Evolutionary conservation across 2,113 vertebrate genomes (phyloP).

Genomic region (Pseudonaja textilis): DNA sequence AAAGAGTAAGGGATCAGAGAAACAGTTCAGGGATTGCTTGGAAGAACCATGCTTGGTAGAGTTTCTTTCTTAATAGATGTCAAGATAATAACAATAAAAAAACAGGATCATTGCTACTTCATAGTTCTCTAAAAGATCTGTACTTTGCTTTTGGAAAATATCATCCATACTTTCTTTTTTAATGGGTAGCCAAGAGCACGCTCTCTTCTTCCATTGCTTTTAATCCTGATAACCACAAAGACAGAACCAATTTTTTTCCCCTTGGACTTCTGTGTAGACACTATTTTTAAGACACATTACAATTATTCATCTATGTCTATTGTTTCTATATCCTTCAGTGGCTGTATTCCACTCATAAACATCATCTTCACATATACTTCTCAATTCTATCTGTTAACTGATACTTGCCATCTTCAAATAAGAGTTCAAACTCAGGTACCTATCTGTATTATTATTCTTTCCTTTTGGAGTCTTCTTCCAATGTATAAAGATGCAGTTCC

Average conservation of each 20-base stretch:
- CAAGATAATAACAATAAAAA: not conserved
- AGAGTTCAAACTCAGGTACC: not conserved
- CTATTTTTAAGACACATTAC: not conserved
- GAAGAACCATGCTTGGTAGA: not conserved
- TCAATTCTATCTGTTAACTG: not conserved
- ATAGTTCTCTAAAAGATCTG: not conserved
- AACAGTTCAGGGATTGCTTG: not conserved
- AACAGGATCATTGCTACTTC: not conserved
- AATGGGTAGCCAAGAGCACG: not conserved
- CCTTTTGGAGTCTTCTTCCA: not conserved
- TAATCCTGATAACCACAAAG: not conserved
- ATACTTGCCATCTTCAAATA: not conserved
- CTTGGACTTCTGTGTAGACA: not conserved
- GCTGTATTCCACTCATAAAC: not conserved
- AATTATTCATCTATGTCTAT: not conserved
- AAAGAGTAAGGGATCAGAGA: not conserved
- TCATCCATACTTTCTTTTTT: not conserved
- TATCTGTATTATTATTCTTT: not conserved
- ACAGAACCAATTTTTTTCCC: not conserved
- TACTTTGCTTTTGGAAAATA: not conserved
- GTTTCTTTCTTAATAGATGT: not conserved
- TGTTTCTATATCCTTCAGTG: not conserved
- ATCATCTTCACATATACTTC: not conserved
- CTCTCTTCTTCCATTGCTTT: not conserved
- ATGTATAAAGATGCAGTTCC: not conserved